Evolutionary conservation across 30 jellyfish, hydroid and myxozoan genomes (phyloP), one percentile per base, ranked within the genome.

Genomic region (Hydractinia echinata): DNA sequence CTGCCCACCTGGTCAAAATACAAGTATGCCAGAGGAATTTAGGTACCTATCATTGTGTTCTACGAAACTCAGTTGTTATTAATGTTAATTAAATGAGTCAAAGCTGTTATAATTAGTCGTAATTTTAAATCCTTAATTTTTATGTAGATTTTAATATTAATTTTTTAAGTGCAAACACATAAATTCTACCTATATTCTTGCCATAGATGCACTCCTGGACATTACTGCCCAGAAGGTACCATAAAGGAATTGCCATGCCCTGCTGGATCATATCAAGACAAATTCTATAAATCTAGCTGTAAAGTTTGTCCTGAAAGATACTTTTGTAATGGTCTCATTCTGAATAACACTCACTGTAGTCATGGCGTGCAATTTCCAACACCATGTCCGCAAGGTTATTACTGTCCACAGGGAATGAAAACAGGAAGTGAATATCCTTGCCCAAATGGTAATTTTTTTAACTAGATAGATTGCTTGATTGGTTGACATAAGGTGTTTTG

Each of bases 171-270:
- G n/a, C n/a, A n/a, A n/a, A n/a, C n/a, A n/a, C n/a, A n/a, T n/a
- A n/a, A n/a, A n/a, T 30, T 30, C 2, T 30, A 30, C 69, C 3
- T 58, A 51, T 7, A n/a, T 64, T 72, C 53, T 61, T 9, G 30
- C 62, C 67, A 9, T 79, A 86, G 98, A 74, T 92, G 98, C 61
- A 86, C 98, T 44, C 98, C 98, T 4, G 98, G 98, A 19, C 86
- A 92, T 74, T 83, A 67, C 84, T 92, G 98, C 58, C 95, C 94
- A 21, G 73, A 73, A 48, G 98, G 98, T 20, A 92, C 96, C 95
- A 67, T 76, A 85, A 85, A 81, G 56, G 79, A 86, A 81, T 76
- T n/a, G 61, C 98, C 98, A 15, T 92, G 98, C 76, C 76, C 66
- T 19, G 73, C 95, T 0, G 98, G 98, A 61, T 49, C 95, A 66